Percentiles rank a stretch among this genome's conserved stretches.
phyloP scores from a whole-genome alignment of 1,140 invertebrate genomes.

The Pogonomyrmex barbatus region DNA sequence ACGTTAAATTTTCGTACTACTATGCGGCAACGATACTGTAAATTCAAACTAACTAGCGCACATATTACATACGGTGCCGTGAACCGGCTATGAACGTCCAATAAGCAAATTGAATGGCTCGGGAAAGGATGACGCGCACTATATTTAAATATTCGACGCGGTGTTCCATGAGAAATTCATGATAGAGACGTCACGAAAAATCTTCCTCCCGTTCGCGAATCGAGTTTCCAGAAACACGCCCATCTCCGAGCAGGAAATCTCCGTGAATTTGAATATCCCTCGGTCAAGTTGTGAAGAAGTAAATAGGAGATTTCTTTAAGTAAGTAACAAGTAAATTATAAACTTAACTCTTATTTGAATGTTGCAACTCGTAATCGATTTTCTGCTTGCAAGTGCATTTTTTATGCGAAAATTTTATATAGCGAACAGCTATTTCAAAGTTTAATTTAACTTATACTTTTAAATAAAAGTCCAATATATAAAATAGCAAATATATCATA shows the following conservation, averaged over 20 bases:
- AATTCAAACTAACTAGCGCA: constrained; percentile 49
- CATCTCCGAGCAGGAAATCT: constrained; percentile 47
- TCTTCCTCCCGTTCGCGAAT: constrained; percentile 39
- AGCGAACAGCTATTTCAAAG: background rate
- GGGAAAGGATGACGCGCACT: constrained; percentile 12
- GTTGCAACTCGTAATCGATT: constrained; percentile 46
- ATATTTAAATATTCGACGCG: constrained; percentile 56
- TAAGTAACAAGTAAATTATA: constrained; percentile 49
- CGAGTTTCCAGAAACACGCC: constrained; percentile 46
- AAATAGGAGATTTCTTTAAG: constrained; percentile 54
- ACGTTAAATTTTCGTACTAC: constrained; percentile 49
- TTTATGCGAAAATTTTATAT: background rate
- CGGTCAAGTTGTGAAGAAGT: constrained; percentile 38
- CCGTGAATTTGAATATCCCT: constrained; percentile 45
- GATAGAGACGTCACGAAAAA: constrained; percentile 56
- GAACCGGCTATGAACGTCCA: constrained; percentile 56
- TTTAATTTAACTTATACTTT: constrained; percentile 1
- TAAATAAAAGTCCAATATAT: background rate
- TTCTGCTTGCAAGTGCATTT: background rate
- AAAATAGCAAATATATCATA: background rate
- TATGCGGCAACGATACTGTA: constrained; percentile 37
- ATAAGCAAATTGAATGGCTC: constrained; percentile 59
- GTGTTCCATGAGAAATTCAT: constrained; percentile 58
- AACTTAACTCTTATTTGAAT: constrained; percentile 55
- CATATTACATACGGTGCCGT: constrained; percentile 35